Conservation (phyloP, 1,140 invertebrate species). For the Triops cancriformis region DNA sequence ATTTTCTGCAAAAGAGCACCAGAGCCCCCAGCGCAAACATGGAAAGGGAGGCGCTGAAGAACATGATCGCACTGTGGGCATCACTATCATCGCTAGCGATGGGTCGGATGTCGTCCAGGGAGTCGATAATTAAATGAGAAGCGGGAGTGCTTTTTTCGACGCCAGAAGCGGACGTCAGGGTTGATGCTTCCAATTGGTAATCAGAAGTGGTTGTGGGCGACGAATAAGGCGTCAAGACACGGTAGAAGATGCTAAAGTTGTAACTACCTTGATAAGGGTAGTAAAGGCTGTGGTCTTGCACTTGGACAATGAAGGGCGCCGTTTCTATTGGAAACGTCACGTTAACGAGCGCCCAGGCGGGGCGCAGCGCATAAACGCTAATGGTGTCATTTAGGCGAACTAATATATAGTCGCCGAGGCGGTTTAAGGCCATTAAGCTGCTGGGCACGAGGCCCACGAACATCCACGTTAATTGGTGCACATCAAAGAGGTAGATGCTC, state of each 20-base stretch:
- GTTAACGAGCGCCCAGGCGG: neutral
- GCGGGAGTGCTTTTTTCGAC: neutral
- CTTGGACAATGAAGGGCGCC: neutral
- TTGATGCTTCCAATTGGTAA: neutral
- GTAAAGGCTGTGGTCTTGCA: neutral
- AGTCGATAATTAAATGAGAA: constrained; percentile 30
- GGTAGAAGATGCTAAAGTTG: neutral
- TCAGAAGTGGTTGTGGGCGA: neutral
- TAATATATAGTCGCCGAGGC: neutral
- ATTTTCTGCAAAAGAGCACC: constrained; percentile 34
- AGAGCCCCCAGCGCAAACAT: constrained; percentile 35
- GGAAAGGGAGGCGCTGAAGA: constrained; percentile 35
- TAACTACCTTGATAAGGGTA: neutral
- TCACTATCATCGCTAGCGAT: constrained; percentile 21
- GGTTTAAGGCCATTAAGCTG: neutral
- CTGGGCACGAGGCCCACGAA: neutral
- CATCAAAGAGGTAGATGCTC: neutral
- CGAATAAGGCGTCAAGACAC: neutral
- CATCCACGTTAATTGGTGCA: neutral
- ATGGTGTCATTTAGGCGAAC: neutral
- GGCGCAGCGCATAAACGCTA: neutral
- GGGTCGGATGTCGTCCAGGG: constrained; percentile 26
- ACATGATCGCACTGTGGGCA: constrained; percentile 33
- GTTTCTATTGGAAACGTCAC: neutral
- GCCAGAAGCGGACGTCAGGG: neutral